These are phyloP conservation scores for Scaptomyza reducta DNA, from an alignment of 2,888 invertebrate genomes.

Conservation along the genomic window DNA sequence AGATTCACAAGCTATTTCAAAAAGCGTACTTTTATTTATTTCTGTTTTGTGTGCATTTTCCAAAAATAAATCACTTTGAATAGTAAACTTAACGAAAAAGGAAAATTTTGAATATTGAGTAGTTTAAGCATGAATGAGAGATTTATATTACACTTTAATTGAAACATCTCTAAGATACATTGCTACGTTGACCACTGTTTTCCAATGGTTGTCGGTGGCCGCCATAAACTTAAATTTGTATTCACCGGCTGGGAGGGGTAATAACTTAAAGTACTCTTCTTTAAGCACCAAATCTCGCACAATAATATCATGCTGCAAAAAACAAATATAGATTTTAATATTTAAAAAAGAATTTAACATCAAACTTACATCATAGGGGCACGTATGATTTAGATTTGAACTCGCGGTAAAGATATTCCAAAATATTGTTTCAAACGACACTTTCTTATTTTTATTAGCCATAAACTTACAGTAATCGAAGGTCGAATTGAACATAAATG, in stretches of 20 bases:
- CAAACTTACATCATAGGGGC: slow-evolving; percentile 24
- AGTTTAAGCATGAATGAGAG: no score
- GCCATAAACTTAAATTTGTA: slow-evolving; percentile 1
- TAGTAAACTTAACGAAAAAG: no score
- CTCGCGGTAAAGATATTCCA: accelerated
- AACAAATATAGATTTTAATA: neutral
- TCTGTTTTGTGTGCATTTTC: no score
- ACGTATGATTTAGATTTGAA: slow-evolving; percentile 33
- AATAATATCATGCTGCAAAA: slow-evolving; percentile 20
- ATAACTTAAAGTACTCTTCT: slow-evolving; percentile 4
- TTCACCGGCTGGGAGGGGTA: slow-evolving; percentile 25
- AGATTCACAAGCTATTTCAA: no score
- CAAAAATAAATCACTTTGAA: no score
- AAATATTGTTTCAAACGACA: neutral
- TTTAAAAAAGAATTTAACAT: neutral
- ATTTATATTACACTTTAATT: no score
- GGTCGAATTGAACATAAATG: neutral
- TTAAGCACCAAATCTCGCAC: slow-evolving; percentile 1
- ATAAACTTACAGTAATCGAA: neutral
- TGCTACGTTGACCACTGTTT: no score
- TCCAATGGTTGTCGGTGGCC: no score
- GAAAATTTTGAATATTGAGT: no score
- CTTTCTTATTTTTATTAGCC: accelerated
- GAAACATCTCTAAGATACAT: no score
- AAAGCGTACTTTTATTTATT: no score